phyloP scores from a whole-genome alignment of 2,888 invertebrate species.

The Abrostola triplasia region DNA sequence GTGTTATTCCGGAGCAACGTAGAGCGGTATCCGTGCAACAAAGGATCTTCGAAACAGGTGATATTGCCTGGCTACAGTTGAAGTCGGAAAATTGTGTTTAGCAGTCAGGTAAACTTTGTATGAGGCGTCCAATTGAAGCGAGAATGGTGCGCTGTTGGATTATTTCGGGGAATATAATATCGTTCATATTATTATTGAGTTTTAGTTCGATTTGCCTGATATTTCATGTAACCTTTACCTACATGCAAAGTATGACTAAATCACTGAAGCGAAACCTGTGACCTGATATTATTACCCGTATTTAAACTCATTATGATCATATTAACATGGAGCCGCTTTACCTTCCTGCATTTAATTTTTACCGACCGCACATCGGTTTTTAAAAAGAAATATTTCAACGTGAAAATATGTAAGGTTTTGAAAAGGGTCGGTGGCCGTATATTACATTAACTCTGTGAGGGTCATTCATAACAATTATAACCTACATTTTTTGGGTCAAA shows the following conservation, averaged over 20 bases:
- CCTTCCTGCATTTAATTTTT: conserved; percentile 18
- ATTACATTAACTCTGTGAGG: conserved; percentile 46
- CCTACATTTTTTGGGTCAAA: conserved; percentile 17
- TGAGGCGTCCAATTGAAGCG: conserved; percentile 1
- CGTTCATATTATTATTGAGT: no score
- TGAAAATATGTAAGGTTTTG: conserved; percentile 30
- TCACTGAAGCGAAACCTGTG: no score
- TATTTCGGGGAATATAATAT: no score
- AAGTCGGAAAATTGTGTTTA: conserved; percentile 2
- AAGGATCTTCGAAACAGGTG: conserved; percentile 3
- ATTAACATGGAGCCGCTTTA: conserved; percentile 7
- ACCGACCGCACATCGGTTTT: conserved; percentile 14
- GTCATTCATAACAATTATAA: conserved; percentile 54
- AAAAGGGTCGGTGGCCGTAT: conserved; percentile 34
- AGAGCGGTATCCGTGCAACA: conserved; percentile 1
- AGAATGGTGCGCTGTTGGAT: not conserved
- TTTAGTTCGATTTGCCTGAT: no score
- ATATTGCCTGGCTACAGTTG: conserved; percentile 2
- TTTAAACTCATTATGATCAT: conserved; percentile 10
- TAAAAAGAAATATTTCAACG: conserved; percentile 24
- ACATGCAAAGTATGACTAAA: no score
- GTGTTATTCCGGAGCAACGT: not conserved
- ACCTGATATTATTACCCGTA: no score
- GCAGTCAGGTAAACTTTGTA: not conserved
- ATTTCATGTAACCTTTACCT: no score